Conservation (phyloP, 2,797 vertebrate species). For the Pseudomugil tenellus region DNA sequence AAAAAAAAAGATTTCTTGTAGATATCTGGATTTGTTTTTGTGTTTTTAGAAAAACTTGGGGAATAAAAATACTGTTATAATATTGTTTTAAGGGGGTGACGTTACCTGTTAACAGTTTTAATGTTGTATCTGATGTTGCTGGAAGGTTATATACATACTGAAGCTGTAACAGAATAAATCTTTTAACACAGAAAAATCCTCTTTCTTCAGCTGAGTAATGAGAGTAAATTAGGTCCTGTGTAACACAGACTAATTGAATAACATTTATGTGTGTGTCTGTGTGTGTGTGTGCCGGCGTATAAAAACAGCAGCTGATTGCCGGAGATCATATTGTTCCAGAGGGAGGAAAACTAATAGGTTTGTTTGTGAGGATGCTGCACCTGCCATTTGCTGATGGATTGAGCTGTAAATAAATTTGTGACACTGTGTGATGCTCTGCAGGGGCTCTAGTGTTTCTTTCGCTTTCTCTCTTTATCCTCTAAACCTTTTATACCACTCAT, state of each 20-base stretch:
- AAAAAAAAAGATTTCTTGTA: too few species aligned
- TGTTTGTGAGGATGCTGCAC: slow-evolving; percentile 77
- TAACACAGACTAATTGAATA: neutral
- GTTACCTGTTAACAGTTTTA: neutral
- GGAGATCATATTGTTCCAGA: slow-evolving; percentile 70
- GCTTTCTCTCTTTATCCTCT: slow-evolving; percentile 5
- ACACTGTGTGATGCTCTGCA: slow-evolving; percentile 49
- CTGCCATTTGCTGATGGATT: slow-evolving; percentile 76
- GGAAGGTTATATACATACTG: neutral
- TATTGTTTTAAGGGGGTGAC: too few species aligned
- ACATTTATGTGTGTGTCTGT: neutral
- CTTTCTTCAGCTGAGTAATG: neutral
- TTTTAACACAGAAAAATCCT: neutral
- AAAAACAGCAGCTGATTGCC: slow-evolving; percentile 35
- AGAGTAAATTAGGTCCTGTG: neutral
- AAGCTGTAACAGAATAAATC: neutral
- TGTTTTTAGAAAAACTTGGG: too few species aligned
- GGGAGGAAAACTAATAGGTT: slow-evolving; percentile 74
- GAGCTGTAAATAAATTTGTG: slow-evolving; percentile 77
- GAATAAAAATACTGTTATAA: too few species aligned
- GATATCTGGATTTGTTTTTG: too few species aligned
- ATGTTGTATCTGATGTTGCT: neutral
- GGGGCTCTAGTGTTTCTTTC: slow-evolving; percentile 37
- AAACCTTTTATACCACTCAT: slow-evolving; percentile 14
- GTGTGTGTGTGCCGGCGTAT: slow-evolving; percentile 10